phyloP scores from a whole-genome alignment of 2,113 vertebrate species.

The Lophochroa leadbeateri region DNA sequence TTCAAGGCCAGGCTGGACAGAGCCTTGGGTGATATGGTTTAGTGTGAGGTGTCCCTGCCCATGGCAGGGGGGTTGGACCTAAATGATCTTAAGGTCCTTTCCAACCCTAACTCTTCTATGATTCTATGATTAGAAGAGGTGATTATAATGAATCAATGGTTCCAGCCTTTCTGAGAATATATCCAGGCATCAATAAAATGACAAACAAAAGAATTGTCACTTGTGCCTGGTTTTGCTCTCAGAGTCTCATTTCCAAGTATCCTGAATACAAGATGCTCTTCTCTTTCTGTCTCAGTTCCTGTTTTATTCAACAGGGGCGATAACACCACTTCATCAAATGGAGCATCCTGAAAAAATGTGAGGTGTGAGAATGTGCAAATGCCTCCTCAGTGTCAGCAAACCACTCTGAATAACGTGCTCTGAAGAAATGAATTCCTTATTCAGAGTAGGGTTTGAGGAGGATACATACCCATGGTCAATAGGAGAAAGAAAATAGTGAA shows the following conservation, averaged over 20 bases:
- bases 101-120: neutral
- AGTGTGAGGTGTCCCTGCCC: neutral
- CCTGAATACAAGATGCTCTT: neutral
- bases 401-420: neutral
- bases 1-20: too few relatives aligned
- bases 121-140: neutral
- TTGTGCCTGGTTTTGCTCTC: neutral
- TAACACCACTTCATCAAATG: neutral
- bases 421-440: neutral
- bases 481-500: neutral
- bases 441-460: neutral
- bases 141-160: neutral
- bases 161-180: neutral
- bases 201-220: neutral
- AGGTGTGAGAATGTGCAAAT: neutral
- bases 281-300: neutral
- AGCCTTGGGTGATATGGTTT: neutral
- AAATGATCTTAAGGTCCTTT: neutral
- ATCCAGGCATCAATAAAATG: neutral
- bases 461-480: neutral
- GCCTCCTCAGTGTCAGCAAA: neutral
- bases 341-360: neutral
- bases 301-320: neutral
- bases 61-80: neutral
- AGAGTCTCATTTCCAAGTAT: neutral